Conservation (phyloP, 2,888 invertebrate species). For the Amphipyra berbera region DNA sequence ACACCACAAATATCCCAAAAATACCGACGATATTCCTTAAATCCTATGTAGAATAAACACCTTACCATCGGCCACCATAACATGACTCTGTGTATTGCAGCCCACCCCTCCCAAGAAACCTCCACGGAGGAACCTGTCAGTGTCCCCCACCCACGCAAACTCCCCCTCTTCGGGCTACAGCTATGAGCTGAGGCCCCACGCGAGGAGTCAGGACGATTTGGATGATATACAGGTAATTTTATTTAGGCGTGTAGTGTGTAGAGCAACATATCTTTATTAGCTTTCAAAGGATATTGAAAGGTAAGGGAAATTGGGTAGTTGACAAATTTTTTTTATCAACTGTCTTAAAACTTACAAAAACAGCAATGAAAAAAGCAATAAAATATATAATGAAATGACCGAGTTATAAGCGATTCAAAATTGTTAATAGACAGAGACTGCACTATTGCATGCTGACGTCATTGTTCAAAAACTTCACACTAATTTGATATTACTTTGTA, state of each 20-base stretch:
- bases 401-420: too few species aligned
- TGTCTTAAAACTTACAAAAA: too few species aligned
- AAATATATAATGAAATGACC: too few species aligned
- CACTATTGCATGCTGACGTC: too few species aligned
- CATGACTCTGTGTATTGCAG: conserved; percentile 79
- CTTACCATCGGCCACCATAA: conserved; percentile 40
- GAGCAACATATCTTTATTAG: neutral
- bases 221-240: conserved; percentile 90
- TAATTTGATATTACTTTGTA: too few species aligned
- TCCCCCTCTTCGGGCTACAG: conserved; percentile 87
- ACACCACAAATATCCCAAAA: neutral
- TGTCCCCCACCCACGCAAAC: conserved; percentile 95
- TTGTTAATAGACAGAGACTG: too few species aligned
- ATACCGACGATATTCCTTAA: neutral
- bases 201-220: conserved; percentile 92
- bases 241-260: neutral
- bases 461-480: too few species aligned
- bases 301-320: conserved; percentile 12
- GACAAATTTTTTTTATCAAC: too few species aligned
- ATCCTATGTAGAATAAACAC: neutral
- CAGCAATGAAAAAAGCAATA: too few species aligned
- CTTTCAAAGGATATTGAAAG: conserved; percentile 9
- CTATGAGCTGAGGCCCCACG: conserved; percentile 91
- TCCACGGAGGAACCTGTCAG: conserved; percentile 95
- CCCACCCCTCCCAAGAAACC: conserved; percentile 97